Base-by-base conservation (phyloP, 2,113 vertebrate species). In the Lampris megalopsis region DNA sequence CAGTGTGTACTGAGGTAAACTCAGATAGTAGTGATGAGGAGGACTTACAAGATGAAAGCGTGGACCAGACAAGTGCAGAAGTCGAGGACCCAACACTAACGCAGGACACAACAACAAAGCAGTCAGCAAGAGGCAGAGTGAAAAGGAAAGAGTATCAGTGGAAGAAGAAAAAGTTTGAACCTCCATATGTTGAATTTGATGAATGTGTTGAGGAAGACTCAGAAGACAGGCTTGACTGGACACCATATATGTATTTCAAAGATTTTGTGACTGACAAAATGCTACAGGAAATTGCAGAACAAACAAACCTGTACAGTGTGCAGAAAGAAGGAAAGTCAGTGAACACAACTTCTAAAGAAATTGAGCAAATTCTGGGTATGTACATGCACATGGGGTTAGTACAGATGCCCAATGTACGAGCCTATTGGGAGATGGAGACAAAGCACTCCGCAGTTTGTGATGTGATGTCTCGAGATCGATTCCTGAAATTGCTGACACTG, bases 311-410 rank as follows among this genome's bases (percentile, higher is more conserved):
- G 64, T 66, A 72, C 43, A 69, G 77, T 72, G 45, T 78, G 9
- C 62, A 71, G 58, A 71, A 76, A 70, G 0, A 65, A 1, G 81
- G 70, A 48, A 78, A 53, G 70, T 71, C 77, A 38, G 43, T 77
- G 1, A 80, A 80, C 42, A 83, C 68, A 78, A 74, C 1, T 50
- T 36, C 61, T 4, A 54, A 63, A 77, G 82, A 87, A 64, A 80
- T 64, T 4, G 38, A 85, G 66, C 35, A 84, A 7, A 35, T 76
- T 73, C 35, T 77, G 35, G 71, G 68, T 42, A 79, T 61, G 70
- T 75, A 78, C 11, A 47, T 71, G 68, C 75, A 79, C 24, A 81
- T 77, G 58, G 77, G 68, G 13, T 63, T 83, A 6, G 64, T 82
- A 65, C 82, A 82, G 60, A 75, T 87, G 48, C 41, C 63, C n/a